A percentile compares a stretch with the other conserved stretches of the same genome.
These are phyloP conservation scores for Halcyon senegalensis DNA, from an alignment of 2,113 vertebrate genomes.

Conservation along the genomic window DNA sequence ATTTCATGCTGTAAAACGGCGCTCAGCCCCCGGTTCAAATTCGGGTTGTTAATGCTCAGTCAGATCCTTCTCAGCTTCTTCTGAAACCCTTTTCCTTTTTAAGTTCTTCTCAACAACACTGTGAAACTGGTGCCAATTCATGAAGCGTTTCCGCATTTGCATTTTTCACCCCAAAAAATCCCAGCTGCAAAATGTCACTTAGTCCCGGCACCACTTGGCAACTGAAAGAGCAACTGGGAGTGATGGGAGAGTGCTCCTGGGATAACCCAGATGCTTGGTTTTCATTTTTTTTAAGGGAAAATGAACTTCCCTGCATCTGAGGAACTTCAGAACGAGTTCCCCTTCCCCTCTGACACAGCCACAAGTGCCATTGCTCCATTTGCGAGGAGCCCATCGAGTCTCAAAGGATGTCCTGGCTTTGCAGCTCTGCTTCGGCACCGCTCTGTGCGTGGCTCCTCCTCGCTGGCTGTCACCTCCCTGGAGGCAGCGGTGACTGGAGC, in stretches of 20 bases:
- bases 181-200: not conserved
- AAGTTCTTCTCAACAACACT: not conserved
- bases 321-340: not conserved
- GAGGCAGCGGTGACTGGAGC: not conserved
- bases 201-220: not conserved
- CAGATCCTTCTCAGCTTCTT: constrained; percentile 35
- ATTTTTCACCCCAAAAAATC: constrained; percentile 22
- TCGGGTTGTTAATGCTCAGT: constrained; percentile 18
- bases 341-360: not conserved
- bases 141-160: not conserved
- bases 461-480: not conserved
- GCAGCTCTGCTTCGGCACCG: not conserved
- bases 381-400: not conserved
- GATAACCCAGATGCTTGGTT: not conserved
- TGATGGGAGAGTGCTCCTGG: not conserved
- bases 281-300: not conserved
- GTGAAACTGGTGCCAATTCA: not conserved
- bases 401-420: not conserved
- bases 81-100: constrained; percentile 21
- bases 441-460: not conserved
- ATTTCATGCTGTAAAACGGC: not conserved
- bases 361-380: not conserved
- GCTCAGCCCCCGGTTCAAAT: not conserved
- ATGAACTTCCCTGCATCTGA: not conserved
- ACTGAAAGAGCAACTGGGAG: not conserved